Evolutionary conservation across 2,888 invertebrate species (phyloP).

Genomic region (Ganaspis brasiliensis): DNA sequence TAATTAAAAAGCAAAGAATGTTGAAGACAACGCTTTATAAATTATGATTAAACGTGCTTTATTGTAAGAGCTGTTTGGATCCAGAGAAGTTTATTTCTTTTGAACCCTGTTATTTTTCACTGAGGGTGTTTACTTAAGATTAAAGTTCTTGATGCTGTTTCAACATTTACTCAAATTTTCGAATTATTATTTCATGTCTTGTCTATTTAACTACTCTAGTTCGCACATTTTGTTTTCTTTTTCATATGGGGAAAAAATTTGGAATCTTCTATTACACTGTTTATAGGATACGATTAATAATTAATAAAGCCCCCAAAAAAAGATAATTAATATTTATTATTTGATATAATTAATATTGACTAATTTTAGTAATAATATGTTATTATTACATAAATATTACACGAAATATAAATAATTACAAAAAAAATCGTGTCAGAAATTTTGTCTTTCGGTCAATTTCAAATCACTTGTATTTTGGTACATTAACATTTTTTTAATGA

Average conservation of each 20-base stretch:
- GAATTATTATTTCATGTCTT: slow-evolving; percentile 14
- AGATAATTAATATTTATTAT: no score
- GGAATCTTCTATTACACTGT: no score
- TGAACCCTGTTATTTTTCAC: background rate
- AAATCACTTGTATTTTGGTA: background rate
- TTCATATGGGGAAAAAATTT: background rate
- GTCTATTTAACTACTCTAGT: background rate
- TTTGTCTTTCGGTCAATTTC: no score
- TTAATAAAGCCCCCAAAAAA: no score
- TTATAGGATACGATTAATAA: no score
- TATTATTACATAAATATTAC: no score
- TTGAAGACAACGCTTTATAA: slow-evolving; percentile 45
- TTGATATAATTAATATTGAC: no score
- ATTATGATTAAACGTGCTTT: slow-evolving; percentile 42
- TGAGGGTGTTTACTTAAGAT: slow-evolving; percentile 15
- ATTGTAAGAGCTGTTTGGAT: background rate
- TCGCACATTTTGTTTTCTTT: slow-evolving; percentile 1
- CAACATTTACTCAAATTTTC: slow-evolving; percentile 26
- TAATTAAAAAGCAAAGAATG: slow-evolving; percentile 43
- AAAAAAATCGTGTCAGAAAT: no score
- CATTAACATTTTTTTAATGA: background rate
- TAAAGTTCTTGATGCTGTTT: slow-evolving; percentile 28
- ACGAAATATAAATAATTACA: no score
- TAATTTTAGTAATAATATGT: no score
- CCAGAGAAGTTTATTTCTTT: slow-evolving; percentile 16